phyloP scores from a whole-genome alignment of 2,797 vertebrate species.

The Pelochelys cantorii region DNA sequence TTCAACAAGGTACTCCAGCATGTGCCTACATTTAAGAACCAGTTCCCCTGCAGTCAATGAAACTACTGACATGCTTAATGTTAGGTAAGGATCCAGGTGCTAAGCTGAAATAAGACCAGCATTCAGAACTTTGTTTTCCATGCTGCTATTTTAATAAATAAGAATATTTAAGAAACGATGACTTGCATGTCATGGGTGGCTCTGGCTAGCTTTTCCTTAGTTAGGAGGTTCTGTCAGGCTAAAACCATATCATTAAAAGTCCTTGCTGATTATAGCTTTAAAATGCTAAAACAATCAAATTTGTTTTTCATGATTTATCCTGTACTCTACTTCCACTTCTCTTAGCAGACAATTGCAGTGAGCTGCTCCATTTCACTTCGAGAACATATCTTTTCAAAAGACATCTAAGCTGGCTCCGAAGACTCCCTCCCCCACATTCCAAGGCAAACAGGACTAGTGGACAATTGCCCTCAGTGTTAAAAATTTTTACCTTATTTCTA shows the following conservation, averaged over 20 bases:
- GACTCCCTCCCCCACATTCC: conserved; percentile 1
- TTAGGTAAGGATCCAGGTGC: not conserved
- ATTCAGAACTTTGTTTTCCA: not conserved
- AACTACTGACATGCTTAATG: not conserved
- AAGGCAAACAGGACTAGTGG: not conserved
- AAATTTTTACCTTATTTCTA: not conserved
- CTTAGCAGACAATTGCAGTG: fast-evolving
- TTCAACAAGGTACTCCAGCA: not conserved
- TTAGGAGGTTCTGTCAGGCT: not conserved
- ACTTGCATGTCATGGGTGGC: not conserved
- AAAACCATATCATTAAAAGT: not conserved
- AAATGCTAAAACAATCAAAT: not conserved
- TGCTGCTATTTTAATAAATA: not conserved
- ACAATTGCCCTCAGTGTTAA: conserved; percentile 44
- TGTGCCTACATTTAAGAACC: not conserved
- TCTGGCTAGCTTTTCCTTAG: not conserved
- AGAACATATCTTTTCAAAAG: too few relatives aligned
- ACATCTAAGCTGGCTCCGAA: not conserved
- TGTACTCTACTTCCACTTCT: not conserved
- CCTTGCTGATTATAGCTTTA: not conserved
- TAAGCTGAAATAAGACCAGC: fast-evolving
- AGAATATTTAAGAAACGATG: not conserved
- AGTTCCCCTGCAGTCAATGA: not conserved
- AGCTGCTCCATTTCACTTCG: not conserved
- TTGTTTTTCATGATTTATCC: too few relatives aligned